Base-by-base conservation (phyloP, 2,888 invertebrate genomes). In the Ditylenchus weischeri region DNA sequence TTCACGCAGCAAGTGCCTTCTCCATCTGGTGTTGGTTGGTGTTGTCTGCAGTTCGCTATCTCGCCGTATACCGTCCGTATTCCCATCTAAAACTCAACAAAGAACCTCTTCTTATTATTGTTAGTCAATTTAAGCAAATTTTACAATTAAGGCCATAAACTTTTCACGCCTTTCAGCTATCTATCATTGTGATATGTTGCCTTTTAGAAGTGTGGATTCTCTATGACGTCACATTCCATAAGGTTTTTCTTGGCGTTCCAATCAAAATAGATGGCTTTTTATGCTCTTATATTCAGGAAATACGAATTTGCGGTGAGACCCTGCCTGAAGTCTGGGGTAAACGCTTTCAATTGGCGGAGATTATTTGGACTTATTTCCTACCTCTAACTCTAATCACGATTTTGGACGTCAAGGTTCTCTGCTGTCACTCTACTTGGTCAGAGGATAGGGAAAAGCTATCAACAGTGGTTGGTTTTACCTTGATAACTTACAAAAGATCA, bases 11-110 rank as follows among this genome's bases (percentile, higher is more conserved):
- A 10, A 75, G 75, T 18, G 78, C 80, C 38, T 80, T 80, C 68
- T 74, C 75, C 43, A 78, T 80, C 62, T 80, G 79, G 78, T 80
- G 80, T 65, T 80, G 80, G 80, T 69, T 80, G 61, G 74, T 80
- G 18, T 71, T 80, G 35, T 78, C 76, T 2, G 63, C 50, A 19
- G 75, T 79, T 18, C 76, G 79, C 54, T 79, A 79, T 70, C 71
- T 79, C n/a, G 79, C 79, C 13, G 72, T 80, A 51, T 79, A 77
- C 66, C 70, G 74, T 21, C 80, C 80, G 36, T 80, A 80, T 73
- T 72, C 79, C 18, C 80, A 80, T 64, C 70, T 80, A 10, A 69
- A 71, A 62, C 69, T 80, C 54, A 73, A 77, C 67, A 70, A 72
- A 59, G 79, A 80, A 66, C 80, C 80, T 15, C 67, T 75, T 19